These are phyloP conservation scores for Dioctria linearis DNA, from an alignment of 2,888 invertebrate genomes.

Conservation along the genomic window DNA sequence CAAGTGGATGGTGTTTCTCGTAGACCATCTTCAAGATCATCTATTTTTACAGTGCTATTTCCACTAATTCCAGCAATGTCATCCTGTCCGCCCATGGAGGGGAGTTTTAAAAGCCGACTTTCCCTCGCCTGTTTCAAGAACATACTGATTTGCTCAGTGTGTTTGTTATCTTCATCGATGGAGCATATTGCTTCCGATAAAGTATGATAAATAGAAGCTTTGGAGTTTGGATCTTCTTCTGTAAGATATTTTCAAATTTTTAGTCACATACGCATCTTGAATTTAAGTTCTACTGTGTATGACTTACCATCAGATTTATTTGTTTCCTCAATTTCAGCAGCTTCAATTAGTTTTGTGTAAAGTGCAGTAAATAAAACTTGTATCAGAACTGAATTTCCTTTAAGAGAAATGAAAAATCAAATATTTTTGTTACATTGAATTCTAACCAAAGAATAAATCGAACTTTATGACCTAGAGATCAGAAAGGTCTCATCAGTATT, in stretches of 20 bases:
- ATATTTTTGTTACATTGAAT: too few relatives aligned
- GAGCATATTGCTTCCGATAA: conserved; percentile 85
- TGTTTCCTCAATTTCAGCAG: conserved; percentile 67
- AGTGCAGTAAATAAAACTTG: conserved; percentile 80
- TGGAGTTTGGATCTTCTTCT: conserved; percentile 62
- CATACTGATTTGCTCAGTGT: conserved; percentile 80
- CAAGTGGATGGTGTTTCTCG: conserved; percentile 63
- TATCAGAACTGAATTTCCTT: conserved; percentile 77
- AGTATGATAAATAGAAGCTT: conserved; percentile 78
- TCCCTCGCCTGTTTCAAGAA: conserved; percentile 75
- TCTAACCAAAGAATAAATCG: too few relatives aligned
- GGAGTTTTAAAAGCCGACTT: conserved; percentile 64
- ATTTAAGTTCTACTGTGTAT: not conserved
- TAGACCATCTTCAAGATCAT: conserved; percentile 62
- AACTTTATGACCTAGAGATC: too few relatives aligned
- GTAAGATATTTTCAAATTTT: not conserved
- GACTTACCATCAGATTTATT: conserved; percentile 50
- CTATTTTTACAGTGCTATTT: conserved; percentile 68
- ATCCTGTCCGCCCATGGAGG: conserved; percentile 65
- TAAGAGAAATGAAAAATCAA: conserved; percentile 2
- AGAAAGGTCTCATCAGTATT: too few relatives aligned
- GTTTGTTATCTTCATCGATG: conserved; percentile 85
- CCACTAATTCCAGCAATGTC: conserved; percentile 66
- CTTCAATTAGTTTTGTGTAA: conserved; percentile 77
- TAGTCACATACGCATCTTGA: not conserved